Evolutionary conservation across 2,113 vertebrate genomes (phyloP), one percentile per base, ranked within the genome.

Genomic region (Baryphthengus martii): DNA sequence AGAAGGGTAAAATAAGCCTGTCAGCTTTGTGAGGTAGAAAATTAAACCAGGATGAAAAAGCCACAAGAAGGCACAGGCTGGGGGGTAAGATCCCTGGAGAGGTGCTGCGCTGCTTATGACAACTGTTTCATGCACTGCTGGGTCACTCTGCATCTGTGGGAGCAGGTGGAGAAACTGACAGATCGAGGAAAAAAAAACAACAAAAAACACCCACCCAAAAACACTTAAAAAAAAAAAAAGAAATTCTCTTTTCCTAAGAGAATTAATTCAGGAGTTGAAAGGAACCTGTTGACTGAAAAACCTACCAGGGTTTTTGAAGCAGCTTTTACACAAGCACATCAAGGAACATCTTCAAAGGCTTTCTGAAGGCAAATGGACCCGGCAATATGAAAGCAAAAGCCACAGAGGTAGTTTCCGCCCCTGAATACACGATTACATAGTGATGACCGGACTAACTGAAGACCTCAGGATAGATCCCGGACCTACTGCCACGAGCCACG

Each of bases 161-260:
- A 87, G 74, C 88, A 95, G 88, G 93, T 86, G 91, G 94, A 88
- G 62, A 79, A 33, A 74, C 88, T 90, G 18, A 62, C 77, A 71
- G 74, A 78, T 24, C 1, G 2, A 47, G 35, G 33, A 17, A 74
- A 52, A 76, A 28, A 4, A 2, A 80, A 49, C 31, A 50, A 52
- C 14, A 26, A 52, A 52, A 7, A 26, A 28, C 19, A 45, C 11
- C 15, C 19, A 45, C 19, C 15, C 19, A 45, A 26, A 26, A 26
- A 50, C 8, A n/a, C 17, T 71, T 65, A 39, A 52, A 39, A 35
- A 58, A 52, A 24, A 20, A 29, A 42, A 29, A n/a, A n/a, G n/a
- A n/a, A 70, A 28, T 28, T 24, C 44, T 8, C 15, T 80, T 75
- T 37, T 76, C 19, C 7, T 28, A 40, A 35, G 16, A 23, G 28